Conservation (phyloP, 1,140 invertebrate species). For the Heliconius hermathena region DNA sequence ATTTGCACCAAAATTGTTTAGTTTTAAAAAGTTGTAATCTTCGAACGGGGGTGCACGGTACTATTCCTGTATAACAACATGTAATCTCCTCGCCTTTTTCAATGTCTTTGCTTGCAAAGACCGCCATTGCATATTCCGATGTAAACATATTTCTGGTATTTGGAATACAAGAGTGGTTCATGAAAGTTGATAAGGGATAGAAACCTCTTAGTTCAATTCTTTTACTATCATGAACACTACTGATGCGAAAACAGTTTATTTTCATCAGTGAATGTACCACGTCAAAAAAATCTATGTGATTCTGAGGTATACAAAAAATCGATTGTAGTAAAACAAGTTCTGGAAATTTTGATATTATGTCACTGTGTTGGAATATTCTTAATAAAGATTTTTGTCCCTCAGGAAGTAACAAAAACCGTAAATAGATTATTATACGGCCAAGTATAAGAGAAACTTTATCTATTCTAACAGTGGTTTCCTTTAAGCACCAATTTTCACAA, state of each 20-base stretch:
- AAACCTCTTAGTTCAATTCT: constrained; percentile 84
- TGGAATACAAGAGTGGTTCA: constrained; percentile 89
- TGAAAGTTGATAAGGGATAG: constrained; percentile 86
- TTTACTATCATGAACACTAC: constrained; percentile 55
- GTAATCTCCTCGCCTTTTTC: constrained; percentile 85
- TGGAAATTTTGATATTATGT: constrained; percentile 74
- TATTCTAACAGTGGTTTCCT: constrained; percentile 50
- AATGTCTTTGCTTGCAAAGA: constrained; percentile 85
- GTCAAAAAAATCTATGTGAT: constrained; percentile 83
- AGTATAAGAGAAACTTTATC: constrained; percentile 66
- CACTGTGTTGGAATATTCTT: constrained; percentile 81
- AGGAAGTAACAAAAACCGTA: constrained; percentile 82
- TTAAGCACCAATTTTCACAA: constrained; percentile 64
- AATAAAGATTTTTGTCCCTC: constrained; percentile 80
- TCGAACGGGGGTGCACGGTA: constrained; percentile 87
- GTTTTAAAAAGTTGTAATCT: constrained; percentile 85
- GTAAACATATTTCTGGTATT: constrained; percentile 88
- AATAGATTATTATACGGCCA: constrained; percentile 78
- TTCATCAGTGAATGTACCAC: constrained; percentile 84
- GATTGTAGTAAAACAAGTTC: constrained; percentile 81
- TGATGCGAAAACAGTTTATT: constrained; percentile 88
- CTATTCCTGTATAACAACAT: constrained; percentile 86
- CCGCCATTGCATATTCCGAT: constrained; percentile 82
- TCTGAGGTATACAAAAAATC: constrained; percentile 73
- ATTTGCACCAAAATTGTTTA: constrained; percentile 89